A percentile compares a stretch with the other conserved stretches of the same genome.
Conservation (phyloP, 37 sponge, comb jelly and placozoan species). For the Halichondria panicea region DNA sequence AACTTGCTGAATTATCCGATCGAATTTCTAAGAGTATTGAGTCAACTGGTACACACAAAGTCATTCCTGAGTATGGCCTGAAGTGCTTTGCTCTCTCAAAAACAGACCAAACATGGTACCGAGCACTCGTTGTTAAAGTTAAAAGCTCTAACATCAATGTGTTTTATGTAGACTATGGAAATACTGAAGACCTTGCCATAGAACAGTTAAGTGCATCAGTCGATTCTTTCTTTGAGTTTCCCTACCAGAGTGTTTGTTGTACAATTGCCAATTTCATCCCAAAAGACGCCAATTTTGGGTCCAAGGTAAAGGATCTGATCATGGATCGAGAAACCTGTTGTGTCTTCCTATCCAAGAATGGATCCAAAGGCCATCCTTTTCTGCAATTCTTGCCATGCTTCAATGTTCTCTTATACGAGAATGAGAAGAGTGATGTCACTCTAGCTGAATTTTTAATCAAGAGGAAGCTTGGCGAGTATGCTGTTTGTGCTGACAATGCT, state of each 20-base stretch:
- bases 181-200: conserved; percentile 45
- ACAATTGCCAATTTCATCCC: conserved; percentile 47
- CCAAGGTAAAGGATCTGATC: background rate
- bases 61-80: background rate
- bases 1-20: conserved; percentile 30
- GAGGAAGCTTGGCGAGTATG: conserved; percentile 32
- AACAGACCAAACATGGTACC: conserved; percentile 39
- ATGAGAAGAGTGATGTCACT: background rate
- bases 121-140: conserved; percentile 21
- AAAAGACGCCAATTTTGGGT: background rate
- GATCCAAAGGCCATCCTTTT: background rate
- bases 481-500: conserved; percentile 6
- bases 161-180: conserved; percentile 78
- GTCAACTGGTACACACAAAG: background rate
- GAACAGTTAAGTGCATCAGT: background rate
- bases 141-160: conserved; percentile 10
- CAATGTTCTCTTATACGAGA: conserved; percentile 21
- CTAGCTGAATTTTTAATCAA: conserved; percentile 21
- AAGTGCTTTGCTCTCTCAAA: conserved; percentile 47
- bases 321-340: conserved; percentile 33
- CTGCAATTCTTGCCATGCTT: conserved; percentile 36
- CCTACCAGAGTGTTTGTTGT: conserved; percentile 63
- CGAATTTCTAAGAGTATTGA: conserved; percentile 11
- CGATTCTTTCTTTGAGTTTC: background rate
- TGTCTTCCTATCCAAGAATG: conserved; percentile 23